phyloP scores from a whole-genome alignment of 1,140 invertebrate genomes.

The Amphibalanus amphitrite region DNA sequence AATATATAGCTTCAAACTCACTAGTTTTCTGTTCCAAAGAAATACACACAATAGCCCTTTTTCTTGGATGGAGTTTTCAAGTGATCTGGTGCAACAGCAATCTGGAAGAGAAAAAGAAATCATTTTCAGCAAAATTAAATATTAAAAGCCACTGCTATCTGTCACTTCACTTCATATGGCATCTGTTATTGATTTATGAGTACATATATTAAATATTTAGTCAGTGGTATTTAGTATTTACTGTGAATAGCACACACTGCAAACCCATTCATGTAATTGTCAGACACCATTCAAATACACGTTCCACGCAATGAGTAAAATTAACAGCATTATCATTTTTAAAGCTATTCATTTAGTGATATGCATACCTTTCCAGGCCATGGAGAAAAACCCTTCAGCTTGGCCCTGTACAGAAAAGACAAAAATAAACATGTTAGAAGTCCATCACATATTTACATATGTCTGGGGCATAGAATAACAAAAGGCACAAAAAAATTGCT shows the following conservation, averaged over 20 bases:
- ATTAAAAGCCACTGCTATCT: slow-evolving; percentile 5
- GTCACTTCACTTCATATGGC: slow-evolving; percentile 1
- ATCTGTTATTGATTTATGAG: background rate
- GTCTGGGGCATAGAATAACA: no score
- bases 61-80: slow-evolving; percentile 30
- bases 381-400: slow-evolving; percentile 25
- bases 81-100: slow-evolving; percentile 35
- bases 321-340: background rate
- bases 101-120: slow-evolving; percentile 32
- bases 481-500: no score
- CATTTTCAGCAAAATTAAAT: no score
- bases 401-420: slow-evolving; percentile 20
- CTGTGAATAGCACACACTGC: background rate
- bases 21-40: slow-evolving; percentile 87
- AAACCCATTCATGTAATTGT: background rate
- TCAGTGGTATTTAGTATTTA: background rate
- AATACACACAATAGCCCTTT: slow-evolving; percentile 65
- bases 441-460: no score
- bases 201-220: background rate
- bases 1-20: slow-evolving; percentile 36
- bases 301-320: no score
- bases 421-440: slow-evolving; percentile 10
- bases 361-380: slow-evolving; percentile 22
- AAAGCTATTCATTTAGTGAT: background rate
- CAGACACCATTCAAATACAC: no score